Evolutionary conservation across 1,140 invertebrate species (phyloP).

Genomic region (Tachypleus tridentatus): DNA sequence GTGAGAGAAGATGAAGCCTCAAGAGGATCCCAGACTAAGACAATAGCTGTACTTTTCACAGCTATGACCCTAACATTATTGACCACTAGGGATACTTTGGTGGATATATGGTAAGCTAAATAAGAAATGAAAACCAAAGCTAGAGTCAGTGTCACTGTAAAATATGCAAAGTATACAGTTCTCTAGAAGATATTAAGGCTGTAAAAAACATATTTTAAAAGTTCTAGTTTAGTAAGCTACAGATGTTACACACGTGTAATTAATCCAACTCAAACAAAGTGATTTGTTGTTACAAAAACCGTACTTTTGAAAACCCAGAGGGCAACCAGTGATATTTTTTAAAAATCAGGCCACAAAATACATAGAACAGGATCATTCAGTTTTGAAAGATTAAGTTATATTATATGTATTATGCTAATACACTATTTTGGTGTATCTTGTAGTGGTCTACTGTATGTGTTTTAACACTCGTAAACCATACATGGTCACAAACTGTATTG

Average conservation of each 20-base stretch:
- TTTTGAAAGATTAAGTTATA: too few species aligned
- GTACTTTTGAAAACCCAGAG: neutral
- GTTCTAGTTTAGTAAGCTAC: neutral
- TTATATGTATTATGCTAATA: too few species aligned
- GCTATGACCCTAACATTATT: conserved; percentile 66
- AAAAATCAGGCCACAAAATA: neutral
- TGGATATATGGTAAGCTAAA: neutral
- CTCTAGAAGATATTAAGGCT: neutral
- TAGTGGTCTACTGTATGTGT: too few species aligned
- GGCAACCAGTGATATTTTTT: neutral
- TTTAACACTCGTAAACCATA: too few species aligned
- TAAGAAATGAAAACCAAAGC: neutral
- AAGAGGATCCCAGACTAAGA: conserved; percentile 76
- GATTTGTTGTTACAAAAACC: neutral
- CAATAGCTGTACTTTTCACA: conserved; percentile 68
- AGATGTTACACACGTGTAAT: neutral
- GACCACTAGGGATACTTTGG: conserved; percentile 35
- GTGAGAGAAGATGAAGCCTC: conserved; percentile 39
- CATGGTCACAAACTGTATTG: too few species aligned
- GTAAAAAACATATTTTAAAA: neutral
- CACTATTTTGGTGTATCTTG: too few species aligned
- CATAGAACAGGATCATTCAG: neutral
- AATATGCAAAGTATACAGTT: neutral
- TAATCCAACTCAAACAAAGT: neutral
- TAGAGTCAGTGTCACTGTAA: neutral